phyloP scores from a whole-genome alignment of 2,888 invertebrate genomes.

The Lumbricus terrestris region DNA sequence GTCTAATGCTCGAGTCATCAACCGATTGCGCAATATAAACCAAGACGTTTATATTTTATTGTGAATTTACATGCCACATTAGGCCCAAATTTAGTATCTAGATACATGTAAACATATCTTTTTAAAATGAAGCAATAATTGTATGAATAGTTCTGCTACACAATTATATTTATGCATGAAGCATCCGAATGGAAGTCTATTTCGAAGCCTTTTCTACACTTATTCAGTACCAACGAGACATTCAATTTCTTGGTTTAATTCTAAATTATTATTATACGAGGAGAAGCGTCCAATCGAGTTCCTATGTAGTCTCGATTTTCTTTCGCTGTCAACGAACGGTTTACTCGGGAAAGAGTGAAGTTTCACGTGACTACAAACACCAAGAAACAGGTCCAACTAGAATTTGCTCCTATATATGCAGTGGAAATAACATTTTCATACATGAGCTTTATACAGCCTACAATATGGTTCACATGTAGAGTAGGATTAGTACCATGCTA shows the following conservation, averaged over 20 bases:
- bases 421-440: no score
- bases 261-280: background rate
- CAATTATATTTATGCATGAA: background rate
- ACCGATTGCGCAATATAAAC: no score
- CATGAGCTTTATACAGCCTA: no score
- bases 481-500: no score
- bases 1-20: background rate
- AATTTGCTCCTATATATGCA: no score
- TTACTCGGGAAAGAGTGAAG: constrained; percentile 6
- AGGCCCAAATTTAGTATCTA: no score
- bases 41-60: no score
- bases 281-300: background rate
- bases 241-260: background rate
- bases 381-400: no score
- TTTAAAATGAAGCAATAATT: no score
- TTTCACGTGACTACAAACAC: background rate
- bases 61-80: no score
- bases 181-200: background rate
- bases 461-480: no score
- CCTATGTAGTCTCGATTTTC: background rate
- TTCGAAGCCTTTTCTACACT: background rate
- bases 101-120: no score
- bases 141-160: background rate
- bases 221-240: background rate
- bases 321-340: background rate